These are phyloP conservation scores for Calephelis nemesis DNA, from an alignment of 1,140 invertebrate species.

Conservation along the genomic window DNA sequence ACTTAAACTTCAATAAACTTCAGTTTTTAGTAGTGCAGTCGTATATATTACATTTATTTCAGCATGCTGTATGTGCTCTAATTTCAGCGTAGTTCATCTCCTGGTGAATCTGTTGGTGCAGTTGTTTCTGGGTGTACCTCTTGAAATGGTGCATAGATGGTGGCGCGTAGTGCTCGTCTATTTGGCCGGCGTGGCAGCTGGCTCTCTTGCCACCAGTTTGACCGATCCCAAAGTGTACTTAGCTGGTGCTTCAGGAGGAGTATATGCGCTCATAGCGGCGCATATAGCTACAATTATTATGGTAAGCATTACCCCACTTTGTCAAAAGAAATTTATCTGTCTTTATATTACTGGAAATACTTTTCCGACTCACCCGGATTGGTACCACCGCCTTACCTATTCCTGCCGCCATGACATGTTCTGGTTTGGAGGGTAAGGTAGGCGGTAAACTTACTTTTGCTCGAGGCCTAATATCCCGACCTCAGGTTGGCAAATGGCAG, in stretches of 20 bases:
- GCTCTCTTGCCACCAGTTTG: conserved; percentile 94
- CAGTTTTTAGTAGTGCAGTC: no score
- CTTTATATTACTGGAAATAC: no score
- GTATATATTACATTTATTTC: no score
- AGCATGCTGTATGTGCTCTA: not conserved
- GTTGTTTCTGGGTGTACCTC: conserved; percentile 92
- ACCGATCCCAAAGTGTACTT: conserved; percentile 92
- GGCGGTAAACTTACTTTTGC: no score
- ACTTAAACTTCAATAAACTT: no score
- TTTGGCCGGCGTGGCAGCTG: conserved; percentile 90
- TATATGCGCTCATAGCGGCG: conserved; percentile 96
- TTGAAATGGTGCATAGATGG: conserved; percentile 98
- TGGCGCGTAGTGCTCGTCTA: conserved; percentile 93
- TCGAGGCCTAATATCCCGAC: no score
- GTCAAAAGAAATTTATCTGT: no score
- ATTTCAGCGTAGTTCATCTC: conserved; percentile 88
- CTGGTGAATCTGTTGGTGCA: conserved; percentile 95
- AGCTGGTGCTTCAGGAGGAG: conserved; percentile 97
- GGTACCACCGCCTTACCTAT: no score
- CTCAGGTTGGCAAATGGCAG: no score
- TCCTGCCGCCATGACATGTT: no score
- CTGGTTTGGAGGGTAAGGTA: no score
- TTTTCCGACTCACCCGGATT: no score
- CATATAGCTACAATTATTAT: conserved; percentile 97
- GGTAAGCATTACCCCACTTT: conserved; percentile 74